These are phyloP conservation scores for Malachius bipustulatus DNA, from an alignment of 2,888 invertebrate genomes.

Conservation along the genomic window DNA sequence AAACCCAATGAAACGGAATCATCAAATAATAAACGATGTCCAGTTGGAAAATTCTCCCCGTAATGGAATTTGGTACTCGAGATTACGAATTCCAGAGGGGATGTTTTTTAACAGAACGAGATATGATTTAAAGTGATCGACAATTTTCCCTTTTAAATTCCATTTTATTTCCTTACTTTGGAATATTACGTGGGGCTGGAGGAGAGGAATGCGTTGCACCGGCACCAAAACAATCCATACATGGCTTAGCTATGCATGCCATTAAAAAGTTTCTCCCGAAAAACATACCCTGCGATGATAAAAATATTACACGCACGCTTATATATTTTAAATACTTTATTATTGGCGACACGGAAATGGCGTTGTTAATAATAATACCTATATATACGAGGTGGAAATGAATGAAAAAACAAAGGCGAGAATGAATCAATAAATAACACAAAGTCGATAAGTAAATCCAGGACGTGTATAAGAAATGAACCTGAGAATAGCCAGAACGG, in stretches of 20 bases:
- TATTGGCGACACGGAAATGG: too few relatives aligned
- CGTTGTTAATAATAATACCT: too few relatives aligned
- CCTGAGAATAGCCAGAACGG: too few relatives aligned
- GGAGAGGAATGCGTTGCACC: constrained; percentile 32
- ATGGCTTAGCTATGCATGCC: constrained; percentile 16
- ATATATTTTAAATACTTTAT: too few relatives aligned
- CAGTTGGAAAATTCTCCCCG: constrained; percentile 1
- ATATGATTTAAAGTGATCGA: constrained; percentile 4
- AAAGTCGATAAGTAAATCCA: too few relatives aligned
- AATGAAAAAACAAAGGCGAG: too few relatives aligned
- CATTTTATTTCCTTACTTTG: constrained; percentile 22
- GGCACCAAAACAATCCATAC: constrained; percentile 5
- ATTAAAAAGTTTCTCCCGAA: too few relatives aligned
- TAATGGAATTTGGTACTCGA: constrained; percentile 8
- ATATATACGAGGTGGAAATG: too few relatives aligned
- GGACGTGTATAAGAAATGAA: too few relatives aligned
- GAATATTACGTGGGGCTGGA: constrained; percentile 29
- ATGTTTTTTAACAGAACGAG: neutral
- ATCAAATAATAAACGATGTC: constrained; percentile 5
- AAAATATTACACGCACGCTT: too few relatives aligned
- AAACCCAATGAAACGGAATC: constrained; percentile 4
- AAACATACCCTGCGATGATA: too few relatives aligned
- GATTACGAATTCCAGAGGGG: constrained; percentile 4
- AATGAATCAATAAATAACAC: too few relatives aligned
- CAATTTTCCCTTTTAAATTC: constrained; percentile 4